Evolutionary conservation across 2,888 invertebrate genomes (phyloP), one percentile per base, ranked within the genome.

Genomic region (Orthonevra nobilis): DNA sequence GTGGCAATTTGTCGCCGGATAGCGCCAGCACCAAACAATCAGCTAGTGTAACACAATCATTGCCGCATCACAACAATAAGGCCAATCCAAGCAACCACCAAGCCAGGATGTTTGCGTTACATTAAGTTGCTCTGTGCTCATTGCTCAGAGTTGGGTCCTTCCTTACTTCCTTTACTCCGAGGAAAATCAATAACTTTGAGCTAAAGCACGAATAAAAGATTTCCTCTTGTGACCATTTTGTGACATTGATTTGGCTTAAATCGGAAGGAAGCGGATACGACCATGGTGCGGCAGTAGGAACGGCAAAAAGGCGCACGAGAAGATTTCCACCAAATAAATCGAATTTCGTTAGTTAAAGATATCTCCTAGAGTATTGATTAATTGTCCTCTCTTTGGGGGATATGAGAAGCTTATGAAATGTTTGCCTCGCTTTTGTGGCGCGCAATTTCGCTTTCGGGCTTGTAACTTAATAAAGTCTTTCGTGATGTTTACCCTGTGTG

Each of bases 121-220:
- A 23, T 23, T 5, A 5, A 4, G 7, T 28, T 26, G 15, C 15
- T 17, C 15, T 61, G 5, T 10, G 10, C 12, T 15, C 12, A 40
- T n/a, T 23, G 5, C n/a, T n/a, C n/a, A n/a, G n/a, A n/a, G n/a
- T n/a, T n/a, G n/a, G n/a, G n/a, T n/a, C n/a, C n/a, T n/a, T n/a
- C n/a, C n/a, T n/a, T n/a, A n/a, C n/a, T n/a, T 26, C n/a, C 26
- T 28, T 7, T 4, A 9, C 5, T 28, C 2, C 9, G 32, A 26
- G 19, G 17, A 70, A 77, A 77, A 77, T 70, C 70, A 77, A 70
- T 77, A n/a, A n/a, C n/a, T n/a, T n/a, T n/a, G n/a, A n/a, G n/a
- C n/a, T n/a, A n/a, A 23, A 52, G 48, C 5, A 58, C 19, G 32
- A 19, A 19, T n/a, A n/a, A 50, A 23, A 60, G 30, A 60, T 63